Base-by-base conservation (phyloP, 2,797 vertebrate genomes). In the Tokudaia tokunoshimensis region DNA sequence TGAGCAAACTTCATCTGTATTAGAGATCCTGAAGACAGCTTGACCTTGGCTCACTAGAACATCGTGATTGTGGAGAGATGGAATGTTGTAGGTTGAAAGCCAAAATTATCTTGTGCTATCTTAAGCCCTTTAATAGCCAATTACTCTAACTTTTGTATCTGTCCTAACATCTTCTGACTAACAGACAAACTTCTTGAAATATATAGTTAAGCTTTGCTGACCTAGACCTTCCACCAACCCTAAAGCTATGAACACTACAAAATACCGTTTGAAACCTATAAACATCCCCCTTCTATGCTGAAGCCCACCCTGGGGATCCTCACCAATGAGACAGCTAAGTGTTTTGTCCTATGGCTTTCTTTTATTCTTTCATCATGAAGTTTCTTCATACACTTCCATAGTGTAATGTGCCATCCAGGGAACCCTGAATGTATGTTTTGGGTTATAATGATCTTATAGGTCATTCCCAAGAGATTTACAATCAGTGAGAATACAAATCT, bases 91-190 rank as follows among this genome's bases (percentile, higher is more conserved):
- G 44, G 78, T 37, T n/a, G 57, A 55, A 19, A 94, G 67, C 67
- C 86, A 83, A 81, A 75, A 83, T 89, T 74, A 82, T 63, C 67
- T 34, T 89, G 78, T 59, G 92, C 92, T 89, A 74, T 89, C 76
- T 82, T 50, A 50, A 67, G 55, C 26, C 65, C 34, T 72, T 89
- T 74, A 72, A 63, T 89, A 81, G 52, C 63, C 63, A 72, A 93
- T 87, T 80, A 82, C 79, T 47, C 63, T 63, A 74, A 75, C 29
- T 82, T 94, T 44, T 94, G 57, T 75, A 65, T 75, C n/a, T 74
- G 67, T 37, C 13, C 65, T 82, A 81, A 59, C 14, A 41, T 75
- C 86, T 41, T 75, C 41, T 72, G 34, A 50, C 22, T 31, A 72
- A 70, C 37, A 87, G 47, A 86, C 70, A 55, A 85, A 67, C 22